Base-by-base conservation (phyloP, 2,797 vertebrate genomes). In the Myotis myotis region DNA sequence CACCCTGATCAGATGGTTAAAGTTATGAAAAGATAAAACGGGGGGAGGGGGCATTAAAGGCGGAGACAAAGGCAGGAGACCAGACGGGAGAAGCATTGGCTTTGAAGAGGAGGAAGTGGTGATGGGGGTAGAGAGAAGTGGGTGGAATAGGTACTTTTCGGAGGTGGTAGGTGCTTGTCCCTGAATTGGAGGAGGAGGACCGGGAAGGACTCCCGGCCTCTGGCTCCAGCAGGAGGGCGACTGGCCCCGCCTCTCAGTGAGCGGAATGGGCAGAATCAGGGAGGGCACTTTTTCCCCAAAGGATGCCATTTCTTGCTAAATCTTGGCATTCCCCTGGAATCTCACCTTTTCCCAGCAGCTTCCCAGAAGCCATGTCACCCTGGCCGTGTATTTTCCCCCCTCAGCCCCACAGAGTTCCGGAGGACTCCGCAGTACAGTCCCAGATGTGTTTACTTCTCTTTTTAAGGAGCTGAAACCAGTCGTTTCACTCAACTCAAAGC, bases 301-400 rank as follows among this genome's bases (percentile, higher is more conserved):
- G 19, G 36, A 47, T 60, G 53, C 33, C 62, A 25, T 49, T 70
- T 79, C 80, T 83, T 53, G 19, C 30, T 72, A 5, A 53, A 33
- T 19, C 71, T 30, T 9, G 51, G 93, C 38, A 23, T 22, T 53
- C n/a, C 57, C 95, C 70, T 30, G n/a, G 64, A 78, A 57, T 44
- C 20, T 30, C 15, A 8, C 36, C 33, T 25, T 44, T 19, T 22
- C 57, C 68, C 22, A 0, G 81, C 30, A 64, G 8, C 17, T 41
- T 51, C 15, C 16, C 66, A 28, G 41, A 84, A 87, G 86, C 53
- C 64, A 28, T n/a, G 0, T 55, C 30, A 23, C 22, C 49, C 47
- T 33, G 33, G 38, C 11, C 10, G 30, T 8, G 70, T 20, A 15
- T 9, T 5, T 11, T 20, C 53, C 5, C 1, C 3, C 41, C 53